phyloP scores from a whole-genome alignment of 2,113 vertebrate genomes.

The Cebus imitator region DNA sequence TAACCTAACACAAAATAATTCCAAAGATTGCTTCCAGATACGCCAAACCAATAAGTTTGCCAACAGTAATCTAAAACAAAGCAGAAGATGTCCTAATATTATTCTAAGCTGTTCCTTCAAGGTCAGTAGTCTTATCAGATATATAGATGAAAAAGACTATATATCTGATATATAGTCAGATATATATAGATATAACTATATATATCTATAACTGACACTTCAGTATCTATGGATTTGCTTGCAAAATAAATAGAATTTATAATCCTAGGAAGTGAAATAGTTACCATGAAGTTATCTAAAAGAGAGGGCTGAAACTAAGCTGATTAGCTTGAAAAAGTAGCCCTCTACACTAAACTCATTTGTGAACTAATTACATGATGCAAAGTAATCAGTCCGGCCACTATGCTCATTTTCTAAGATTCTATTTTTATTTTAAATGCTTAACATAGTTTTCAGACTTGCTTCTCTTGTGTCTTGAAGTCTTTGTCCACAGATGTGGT shows the following conservation, averaged over 20 bases:
- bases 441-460: background rate
- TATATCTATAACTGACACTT: background rate
- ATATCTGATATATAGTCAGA: too few species aligned
- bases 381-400: background rate
- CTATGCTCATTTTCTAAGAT: background rate
- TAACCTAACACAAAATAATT: background rate
- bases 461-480: background rate
- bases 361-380: background rate
- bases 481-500: background rate
- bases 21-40: background rate
- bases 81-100: background rate
- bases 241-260: slow-evolving; percentile 54
- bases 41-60: background rate
- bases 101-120: slow-evolving; percentile 19
- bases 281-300: background rate
- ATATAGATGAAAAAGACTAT: background rate
- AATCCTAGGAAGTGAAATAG: slow-evolving; percentile 32
- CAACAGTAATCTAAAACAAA: background rate
- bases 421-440: background rate
- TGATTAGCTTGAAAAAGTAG: slow-evolving; percentile 9
- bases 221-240: background rate
- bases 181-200: too few species aligned
- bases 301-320: background rate
- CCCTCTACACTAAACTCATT: background rate
- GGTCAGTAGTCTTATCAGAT: slow-evolving; percentile 53